A percentile compares a stretch with the other conserved stretches of the same genome.
Evolutionary conservation across 2,797 vertebrate species (phyloP).

Genomic region (Thunnus albacares): DNA sequence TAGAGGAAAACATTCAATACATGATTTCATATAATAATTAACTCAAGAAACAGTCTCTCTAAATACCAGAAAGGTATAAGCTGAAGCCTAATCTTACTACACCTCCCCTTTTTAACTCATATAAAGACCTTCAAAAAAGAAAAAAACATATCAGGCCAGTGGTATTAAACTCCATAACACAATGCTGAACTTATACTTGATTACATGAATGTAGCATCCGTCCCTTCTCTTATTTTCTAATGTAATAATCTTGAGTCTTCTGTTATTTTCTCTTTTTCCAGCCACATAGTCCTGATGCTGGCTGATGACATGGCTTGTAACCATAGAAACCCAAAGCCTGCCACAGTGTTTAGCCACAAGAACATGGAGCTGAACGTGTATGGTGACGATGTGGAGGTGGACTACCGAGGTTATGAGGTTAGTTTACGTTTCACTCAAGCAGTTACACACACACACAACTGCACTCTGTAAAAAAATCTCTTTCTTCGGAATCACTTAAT

Average conservation of each 20-base stretch:
- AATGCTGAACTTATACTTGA: not conserved
- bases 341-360: constrained; percentile 98
- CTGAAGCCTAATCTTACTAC: too few species aligned
- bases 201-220: not conserved
- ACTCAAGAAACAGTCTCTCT: too few species aligned
- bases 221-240: not conserved
- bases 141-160: too few species aligned
- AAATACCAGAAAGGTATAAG: too few species aligned
- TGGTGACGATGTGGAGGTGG: constrained; percentile 98
- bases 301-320: constrained; percentile 99
- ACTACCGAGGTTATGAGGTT: constrained; percentile 98
- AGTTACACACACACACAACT: not conserved
- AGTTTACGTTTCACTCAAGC: not conserved
- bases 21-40: too few species aligned
- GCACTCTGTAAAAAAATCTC: not conserved
- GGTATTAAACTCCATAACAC: not conserved
- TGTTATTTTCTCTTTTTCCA: constrained; percentile 62
- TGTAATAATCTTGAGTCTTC: not conserved
- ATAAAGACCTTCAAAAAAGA: too few species aligned
- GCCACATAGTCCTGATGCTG: constrained; percentile 98
- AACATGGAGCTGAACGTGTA: constrained; percentile 99
- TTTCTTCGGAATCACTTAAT: not conserved
- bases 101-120: too few species aligned
- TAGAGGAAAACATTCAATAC: too few species aligned
- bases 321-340: constrained; percentile 96